Evolutionary conservation across 2,113 vertebrate species (phyloP), one percentile per base, ranked within the genome.

Genomic region (Donacobius atricapilla): DNA sequence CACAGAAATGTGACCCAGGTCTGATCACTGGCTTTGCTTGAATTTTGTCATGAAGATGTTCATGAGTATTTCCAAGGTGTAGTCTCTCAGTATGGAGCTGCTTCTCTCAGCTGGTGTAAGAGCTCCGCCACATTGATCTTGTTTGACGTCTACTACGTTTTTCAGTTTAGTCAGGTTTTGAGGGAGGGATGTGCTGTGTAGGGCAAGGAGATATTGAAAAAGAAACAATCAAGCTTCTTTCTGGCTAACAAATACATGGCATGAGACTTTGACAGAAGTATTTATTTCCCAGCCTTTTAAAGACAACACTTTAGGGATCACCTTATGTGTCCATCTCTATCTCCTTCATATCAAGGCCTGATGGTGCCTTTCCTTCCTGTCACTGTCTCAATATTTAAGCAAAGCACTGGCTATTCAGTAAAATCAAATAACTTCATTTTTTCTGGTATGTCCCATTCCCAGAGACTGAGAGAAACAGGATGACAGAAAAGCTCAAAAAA

Each of bases 61-160:
- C 18, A 9, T 54, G 9, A 66, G 10, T 60, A 13, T 83, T 72
- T 91, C 66, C 16, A 60, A 69, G 33, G 40, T 83, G 54, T 7
- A 2, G 3, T 37, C 48, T 83, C 91, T 69, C 33, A 79, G 56
- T 13, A 9, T 0, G 0, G 18, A 75, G 33, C 18, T 80, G 25
- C 7, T 45, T 75, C 48, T 63, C 23, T 60, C 39, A 51, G 20
- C 5, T 69, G 27, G 6, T 39, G 3, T 60, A 24, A 79, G 20
- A 76, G 15, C 35, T 83, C 27, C 31, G 8, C 13, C 66, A 12
- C 6, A 3, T 4, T 47, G 21, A 47, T 25, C 58, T 65, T 30
- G 18, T 73, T 69, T n/a, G 40, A 84, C 1, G 0, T 40, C 50
- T 40, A 17, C 44, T n/a, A 69, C 56, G 30, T 7, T 28, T 72